These are phyloP conservation scores for Polydrusus cervinus DNA, from an alignment of 2,888 invertebrate species.

Conservation along the genomic window DNA sequence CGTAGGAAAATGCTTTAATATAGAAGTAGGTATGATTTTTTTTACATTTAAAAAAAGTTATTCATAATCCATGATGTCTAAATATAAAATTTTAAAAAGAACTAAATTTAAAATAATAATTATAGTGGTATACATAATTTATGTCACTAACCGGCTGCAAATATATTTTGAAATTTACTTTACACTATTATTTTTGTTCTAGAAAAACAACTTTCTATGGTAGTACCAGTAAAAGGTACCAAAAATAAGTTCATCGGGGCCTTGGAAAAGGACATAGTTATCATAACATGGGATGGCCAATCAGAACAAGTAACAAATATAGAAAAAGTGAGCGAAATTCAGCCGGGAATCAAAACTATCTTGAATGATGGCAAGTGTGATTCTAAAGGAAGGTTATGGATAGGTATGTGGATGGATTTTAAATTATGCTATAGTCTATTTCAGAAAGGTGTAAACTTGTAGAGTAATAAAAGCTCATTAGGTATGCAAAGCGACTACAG, in stretches of 20 bases:
- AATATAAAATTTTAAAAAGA: too few species aligned
- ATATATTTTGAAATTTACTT: neutral
- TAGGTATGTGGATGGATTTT: constrained; percentile 58
- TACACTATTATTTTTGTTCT: neutral
- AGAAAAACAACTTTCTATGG: constrained; percentile 70
- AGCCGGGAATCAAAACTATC: constrained; percentile 74
- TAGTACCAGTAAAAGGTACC: constrained; percentile 78
- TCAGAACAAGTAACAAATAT: constrained; percentile 72
- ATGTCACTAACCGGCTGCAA: too few species aligned
- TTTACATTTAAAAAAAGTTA: too few species aligned
- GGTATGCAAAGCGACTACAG: too few species aligned
- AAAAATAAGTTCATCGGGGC: constrained; percentile 79
- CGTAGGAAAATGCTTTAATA: too few species aligned
- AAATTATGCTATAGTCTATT: too few species aligned
- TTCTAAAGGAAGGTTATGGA: constrained; percentile 80
- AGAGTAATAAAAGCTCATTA: too few species aligned
- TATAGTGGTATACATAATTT: too few species aligned
- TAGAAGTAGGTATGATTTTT: too few species aligned
- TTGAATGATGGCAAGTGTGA: constrained; percentile 90
- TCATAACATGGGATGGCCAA: constrained; percentile 79
- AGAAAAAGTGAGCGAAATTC: constrained; percentile 75
- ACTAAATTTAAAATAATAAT: too few species aligned
- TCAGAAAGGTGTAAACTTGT: too few species aligned
- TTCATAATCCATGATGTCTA: too few species aligned
- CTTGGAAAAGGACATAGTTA: constrained; percentile 74